Base-by-base conservation (phyloP, 64 coral and sea anemone genomes). In the Dendronephthya gigantea region DNA sequence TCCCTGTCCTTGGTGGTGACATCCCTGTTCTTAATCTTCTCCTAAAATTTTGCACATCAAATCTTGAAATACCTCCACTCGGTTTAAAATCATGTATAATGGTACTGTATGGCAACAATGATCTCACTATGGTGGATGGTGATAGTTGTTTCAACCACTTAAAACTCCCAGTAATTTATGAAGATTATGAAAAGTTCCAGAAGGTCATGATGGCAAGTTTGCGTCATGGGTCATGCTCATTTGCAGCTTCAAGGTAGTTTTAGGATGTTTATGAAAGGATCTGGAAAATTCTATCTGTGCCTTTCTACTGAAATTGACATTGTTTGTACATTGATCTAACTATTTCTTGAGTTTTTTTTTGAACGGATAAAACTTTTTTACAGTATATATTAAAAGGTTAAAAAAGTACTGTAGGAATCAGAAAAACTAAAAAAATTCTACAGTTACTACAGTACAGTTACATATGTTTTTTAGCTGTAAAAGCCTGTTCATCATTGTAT, bases 1-100 rank as follows among this genome's bases (percentile, higher is more conserved):
- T 85, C 48, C 83, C 83, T 30, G 83, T n/a, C n/a, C 28, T 85
- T 51, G 83, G 83, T 85, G 83, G 49, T 35, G 83, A 85, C 59
- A 38, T 85, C 34, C 83, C 83, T 58, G 48, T 55, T 85, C 59
- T 85, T 37, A 85, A 85, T 58, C 83, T 85, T 28, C 59, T 85
- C 39, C 50, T 85, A 5, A 85, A 85, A 37, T 85, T 85, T 39
- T 31, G 50, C 51, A 85, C 83, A 15, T 39, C 83, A 48, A 85
- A 85, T 50, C 83, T 85, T 85, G 35, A 51, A 27, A 31, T 85
- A 58, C 83, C 83, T 31, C 83, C 83, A 85, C 50, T 56, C 17
- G 83, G 83, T 85, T 23, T 85, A 19, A 39, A 85, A 33, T 52
- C 49, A 85, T 52, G 58, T 58, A 85, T 85, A 35, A 58, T 35